Base-by-base conservation (phyloP, 2,888 invertebrate species). In the Nomada fucata region DNA sequence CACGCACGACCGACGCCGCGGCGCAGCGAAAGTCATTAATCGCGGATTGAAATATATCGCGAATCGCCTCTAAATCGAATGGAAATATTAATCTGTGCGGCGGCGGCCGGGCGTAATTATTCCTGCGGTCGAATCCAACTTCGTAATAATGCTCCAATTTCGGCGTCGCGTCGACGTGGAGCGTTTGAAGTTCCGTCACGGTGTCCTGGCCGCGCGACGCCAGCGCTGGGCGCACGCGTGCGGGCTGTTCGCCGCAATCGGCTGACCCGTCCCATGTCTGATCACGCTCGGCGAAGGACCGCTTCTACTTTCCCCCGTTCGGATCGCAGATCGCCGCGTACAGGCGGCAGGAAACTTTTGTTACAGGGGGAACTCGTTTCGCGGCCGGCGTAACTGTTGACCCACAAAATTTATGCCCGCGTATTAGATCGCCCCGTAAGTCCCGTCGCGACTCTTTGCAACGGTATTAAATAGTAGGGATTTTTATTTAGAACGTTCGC, bases 101-200 rank as follows among this genome's bases (percentile, higher is more conserved):
- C 85, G 90, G 87, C 88, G 82, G 79, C 83, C 84, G 80, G 82
- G 85, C 81, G 84, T 84, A 85, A 91, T 91, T 92, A 91, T 91
- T 91, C 88, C 87, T 90, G 90, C 84, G 90, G 90, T 85, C 70
- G 60, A 85, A 84, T 83, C 84, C 88, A 87, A 88, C 88, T 86
- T 89, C 89, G 89, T 90, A 90, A 91, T 92, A 91, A 91, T 90
- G 90, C 89, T 90, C 88, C 89, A 90, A 90, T 91, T 89, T 91
- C 84, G 87, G 86, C 82, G 85, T 81, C 80, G 86, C 82, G 85
- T 81, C 80, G 86, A 78, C 77, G 81, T 72, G 85, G 83, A 77
- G 83, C 84, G 88, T 85, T 88, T 84, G 86, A 79, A 84, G 88
- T 86, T 69, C 86, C 84, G 80, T 83, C 82, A 82, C 80, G 76